Conservation (phyloP, 2,888 invertebrate genomes). For the Plebejus argus region DNA sequence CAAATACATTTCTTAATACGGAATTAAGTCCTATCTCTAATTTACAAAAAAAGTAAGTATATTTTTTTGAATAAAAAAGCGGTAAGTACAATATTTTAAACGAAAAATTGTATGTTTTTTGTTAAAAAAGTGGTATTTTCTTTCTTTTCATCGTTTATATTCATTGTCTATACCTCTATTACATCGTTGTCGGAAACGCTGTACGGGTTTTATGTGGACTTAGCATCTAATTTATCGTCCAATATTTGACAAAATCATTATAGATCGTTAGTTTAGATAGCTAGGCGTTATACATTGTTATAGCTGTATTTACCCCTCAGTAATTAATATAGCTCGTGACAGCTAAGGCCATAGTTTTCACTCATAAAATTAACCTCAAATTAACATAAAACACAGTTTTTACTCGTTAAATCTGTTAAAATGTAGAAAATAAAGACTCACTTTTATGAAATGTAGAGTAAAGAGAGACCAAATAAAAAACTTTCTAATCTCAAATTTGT, state of each 20-base stretch:
- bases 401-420: background rate
- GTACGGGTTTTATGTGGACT: constrained; percentile 35
- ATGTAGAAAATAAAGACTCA: background rate
- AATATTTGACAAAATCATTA: constrained; percentile 29
- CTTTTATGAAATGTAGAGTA: too few species aligned
- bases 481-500: too few species aligned
- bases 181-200: constrained; percentile 28
- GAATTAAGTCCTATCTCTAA: too few species aligned
- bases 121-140: background rate
- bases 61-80: too few species aligned
- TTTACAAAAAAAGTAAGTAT: too few species aligned
- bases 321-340: background rate
- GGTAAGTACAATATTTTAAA: too few species aligned
- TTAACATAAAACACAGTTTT: background rate
- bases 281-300: constrained; percentile 4
- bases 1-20: too few species aligned
- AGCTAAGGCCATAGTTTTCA: constrained; percentile 7
- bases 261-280: constrained; percentile 27
- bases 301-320: background rate
- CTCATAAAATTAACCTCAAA: constrained; percentile 1
- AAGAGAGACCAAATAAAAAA: too few species aligned
- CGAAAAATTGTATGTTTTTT: too few species aligned
- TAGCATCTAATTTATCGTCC: constrained; percentile 25
- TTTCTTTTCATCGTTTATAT: background rate
- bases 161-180: background rate